These are phyloP conservation scores for Meloidogyne exigua DNA, from an alignment of 1,140 invertebrate species.

Conservation along the genomic window DNA sequence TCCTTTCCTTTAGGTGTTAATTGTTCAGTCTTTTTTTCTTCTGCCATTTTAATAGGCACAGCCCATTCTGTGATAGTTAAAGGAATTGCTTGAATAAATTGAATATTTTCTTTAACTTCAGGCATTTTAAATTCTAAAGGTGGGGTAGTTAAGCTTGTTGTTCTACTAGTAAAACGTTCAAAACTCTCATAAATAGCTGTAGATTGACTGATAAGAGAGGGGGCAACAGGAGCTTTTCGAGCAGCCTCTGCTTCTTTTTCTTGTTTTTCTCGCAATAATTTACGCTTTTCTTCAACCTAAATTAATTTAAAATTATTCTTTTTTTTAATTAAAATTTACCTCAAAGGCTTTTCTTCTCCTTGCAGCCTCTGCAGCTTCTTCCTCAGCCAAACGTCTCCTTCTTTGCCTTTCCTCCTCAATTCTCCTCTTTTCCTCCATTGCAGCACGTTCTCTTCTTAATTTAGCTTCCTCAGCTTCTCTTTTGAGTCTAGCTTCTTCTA, in stretches of 20 bases:
- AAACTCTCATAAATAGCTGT: slow-evolving; percentile 6
- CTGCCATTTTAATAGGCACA: slow-evolving; percentile 6
- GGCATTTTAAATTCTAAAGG: slow-evolving; percentile 3
- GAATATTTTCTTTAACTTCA: slow-evolving; percentile 5
- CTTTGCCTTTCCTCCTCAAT: background rate
- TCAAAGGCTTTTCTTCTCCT: slow-evolving; percentile 6
- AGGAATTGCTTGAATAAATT: slow-evolving; percentile 3
- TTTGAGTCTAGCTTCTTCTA: slow-evolving; percentile 16
- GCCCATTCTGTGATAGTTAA: slow-evolving; percentile 19
- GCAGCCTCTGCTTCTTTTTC: background rate
- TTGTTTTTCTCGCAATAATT: background rate
- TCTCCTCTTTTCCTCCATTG: slow-evolving; percentile 6
- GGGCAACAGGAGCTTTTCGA: background rate
- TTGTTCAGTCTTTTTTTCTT: background rate
- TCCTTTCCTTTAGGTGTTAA: slow-evolving; percentile 9
- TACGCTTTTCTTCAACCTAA: slow-evolving; percentile 8
- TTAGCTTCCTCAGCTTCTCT: slow-evolving; percentile 2
- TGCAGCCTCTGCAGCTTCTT: background rate
- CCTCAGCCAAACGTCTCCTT: background rate
- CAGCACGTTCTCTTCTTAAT: background rate
- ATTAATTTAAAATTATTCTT: background rate
- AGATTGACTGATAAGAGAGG: background rate
- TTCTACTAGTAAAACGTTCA: slow-evolving; percentile 6
- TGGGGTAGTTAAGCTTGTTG: slow-evolving; percentile 9
- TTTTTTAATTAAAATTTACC: background rate